These are phyloP conservation scores for Chrysolina americana DNA, from an alignment of 2,888 invertebrate genomes.

Conservation along the genomic window DNA sequence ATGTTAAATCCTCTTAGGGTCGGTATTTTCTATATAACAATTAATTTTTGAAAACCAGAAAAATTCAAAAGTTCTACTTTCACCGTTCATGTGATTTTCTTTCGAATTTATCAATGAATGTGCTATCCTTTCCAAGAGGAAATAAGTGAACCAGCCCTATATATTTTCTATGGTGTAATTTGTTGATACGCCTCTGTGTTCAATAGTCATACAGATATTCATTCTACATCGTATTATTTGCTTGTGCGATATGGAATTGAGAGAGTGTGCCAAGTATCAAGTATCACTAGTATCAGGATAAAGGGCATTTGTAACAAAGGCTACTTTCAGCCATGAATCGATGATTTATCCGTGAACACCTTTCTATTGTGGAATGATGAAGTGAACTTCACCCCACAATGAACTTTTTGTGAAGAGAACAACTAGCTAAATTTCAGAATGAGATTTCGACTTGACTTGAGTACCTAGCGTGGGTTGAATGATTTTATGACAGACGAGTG, in stretches of 20 bases:
- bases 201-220: not conserved
- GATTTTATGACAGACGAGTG: slow-evolving; percentile 19
- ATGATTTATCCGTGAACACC: slow-evolving; percentile 49
- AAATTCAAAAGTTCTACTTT: too few species aligned
- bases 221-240: not conserved
- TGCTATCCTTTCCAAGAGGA: too few species aligned
- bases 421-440: slow-evolving; percentile 22
- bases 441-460: slow-evolving; percentile 20
- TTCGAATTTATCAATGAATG: too few species aligned
- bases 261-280: slow-evolving; percentile 37
- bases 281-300: slow-evolving; percentile 30
- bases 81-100: too few species aligned
- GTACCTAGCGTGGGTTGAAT: slow-evolving; percentile 20
- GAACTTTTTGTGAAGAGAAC: slow-evolving; percentile 27
- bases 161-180: too few species aligned
- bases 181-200: slow-evolving; percentile 9
- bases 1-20: too few species aligned
- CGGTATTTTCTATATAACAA: too few species aligned
- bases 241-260: slow-evolving; percentile 11
- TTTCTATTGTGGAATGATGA: slow-evolving; percentile 51
- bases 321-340: slow-evolving; percentile 45
- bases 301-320: slow-evolving; percentile 40
- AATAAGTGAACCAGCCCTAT: too few species aligned
- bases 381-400: slow-evolving; percentile 47
- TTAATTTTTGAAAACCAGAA: too few species aligned